Conservation (phyloP, 2,797 vertebrate species). For the Phalanger gymnotis region DNA sequence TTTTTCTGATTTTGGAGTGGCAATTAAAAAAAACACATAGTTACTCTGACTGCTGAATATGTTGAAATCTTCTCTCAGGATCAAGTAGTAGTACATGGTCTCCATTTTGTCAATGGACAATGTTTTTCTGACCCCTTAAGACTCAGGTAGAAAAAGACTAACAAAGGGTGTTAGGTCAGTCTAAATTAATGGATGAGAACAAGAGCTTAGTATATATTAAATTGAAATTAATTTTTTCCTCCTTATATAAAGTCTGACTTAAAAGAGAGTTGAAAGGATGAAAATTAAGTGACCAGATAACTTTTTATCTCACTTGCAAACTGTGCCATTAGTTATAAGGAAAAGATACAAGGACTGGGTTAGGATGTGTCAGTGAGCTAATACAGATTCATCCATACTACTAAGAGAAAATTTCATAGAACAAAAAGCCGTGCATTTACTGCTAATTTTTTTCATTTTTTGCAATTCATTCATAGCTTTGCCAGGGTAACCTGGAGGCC, state of each 20-base stretch:
- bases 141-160: neutral
- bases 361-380: neutral
- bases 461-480: neutral
- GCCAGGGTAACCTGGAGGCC: neutral
- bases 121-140: neutral
- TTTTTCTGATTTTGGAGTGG: neutral
- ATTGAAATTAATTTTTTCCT: too few species aligned
- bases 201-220: neutral
- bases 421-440: neutral
- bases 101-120: neutral
- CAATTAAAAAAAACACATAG: neutral
- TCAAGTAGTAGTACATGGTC: neutral
- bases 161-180: neutral
- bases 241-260: too few species aligned
- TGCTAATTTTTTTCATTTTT: neutral
- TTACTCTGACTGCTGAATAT: neutral
- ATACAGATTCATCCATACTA: neutral
- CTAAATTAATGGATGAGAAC: neutral
- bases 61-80: neutral
- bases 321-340: neutral
- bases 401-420: neutral
- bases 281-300: neutral
- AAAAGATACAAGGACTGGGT: neutral
- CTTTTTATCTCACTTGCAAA: neutral
- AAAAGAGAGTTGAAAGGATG: neutral